Evolutionary conservation across 2,888 invertebrate genomes (phyloP), one percentile per base, ranked within the genome.

Genomic region (Yponomeuta malinellus): DNA sequence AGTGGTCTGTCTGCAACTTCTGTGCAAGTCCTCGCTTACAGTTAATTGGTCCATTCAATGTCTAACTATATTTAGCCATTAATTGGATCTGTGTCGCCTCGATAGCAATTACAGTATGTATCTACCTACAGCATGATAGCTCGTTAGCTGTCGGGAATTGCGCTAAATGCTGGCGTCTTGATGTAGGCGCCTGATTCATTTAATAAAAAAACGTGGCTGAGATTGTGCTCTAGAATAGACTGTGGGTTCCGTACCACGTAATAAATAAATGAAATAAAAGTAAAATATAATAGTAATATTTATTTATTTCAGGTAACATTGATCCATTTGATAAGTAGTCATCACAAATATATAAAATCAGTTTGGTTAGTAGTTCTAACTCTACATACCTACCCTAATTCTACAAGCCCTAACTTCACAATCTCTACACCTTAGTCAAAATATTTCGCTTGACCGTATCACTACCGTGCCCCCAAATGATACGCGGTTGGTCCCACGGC

Each of bases 31-130:
- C 15, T 5, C 15, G 15, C 15, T 15, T 15, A 15, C 2, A 59
- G 15, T 59, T 59, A 59, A 59, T 59, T 59, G 52, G 52, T 59
- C 52, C 52, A 59, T 59, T 59, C 52, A 59, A 15, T 59, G 52
- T 59, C 52, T 59, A 59, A 59, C 52, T 59, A 59, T 59, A 59
- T 59, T 59, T 59, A 59, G 52, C 15, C 52, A 59, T 59, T 59
- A 59, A 59, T 59, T 59, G 52, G 52, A 59, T 15, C 15, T 59
- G 52, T 59, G 52, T 59, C 52, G 52, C 52, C 52, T 59, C 52
- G 52, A 59, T 59, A 12, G 52, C 15, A 59, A 59, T 59, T 59
- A 59, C 52, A 59, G 4, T 59, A 2, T 52, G 3, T 43, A 43
- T 59, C 12, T 59, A 59, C 15, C 52, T 59, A 59, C 15, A 15